Percentiles rank a stretch among this genome's conserved stretches.
These are phyloP conservation scores for Porites lobata DNA, from an alignment of 92 coral and sea anemone genomes.

Conservation along the genomic window DNA sequence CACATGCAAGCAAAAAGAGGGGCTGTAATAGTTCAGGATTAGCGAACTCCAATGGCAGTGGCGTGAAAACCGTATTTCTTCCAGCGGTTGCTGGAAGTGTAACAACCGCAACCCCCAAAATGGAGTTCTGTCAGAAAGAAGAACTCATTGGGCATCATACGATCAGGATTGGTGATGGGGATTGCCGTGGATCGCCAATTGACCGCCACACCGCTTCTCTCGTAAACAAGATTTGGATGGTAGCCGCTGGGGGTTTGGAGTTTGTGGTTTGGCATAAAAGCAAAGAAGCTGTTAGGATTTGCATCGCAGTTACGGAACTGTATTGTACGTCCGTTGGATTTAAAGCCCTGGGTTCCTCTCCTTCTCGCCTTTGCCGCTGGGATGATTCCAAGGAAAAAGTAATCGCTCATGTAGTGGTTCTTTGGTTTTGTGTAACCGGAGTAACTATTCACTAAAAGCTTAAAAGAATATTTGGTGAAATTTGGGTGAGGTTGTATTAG, in stretches of 20 bases:
- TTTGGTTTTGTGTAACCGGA: slow-evolving; percentile 65
- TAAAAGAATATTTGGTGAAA: background rate
- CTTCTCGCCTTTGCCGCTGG: slow-evolving; percentile 27
- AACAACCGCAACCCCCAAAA: slow-evolving; percentile 83
- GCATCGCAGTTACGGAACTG: slow-evolving; percentile 60
- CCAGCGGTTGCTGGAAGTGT: slow-evolving; percentile 87
- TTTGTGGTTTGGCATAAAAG: slow-evolving; percentile 69
- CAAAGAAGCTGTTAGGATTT: slow-evolving; percentile 4
- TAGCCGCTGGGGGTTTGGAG: slow-evolving; percentile 7
- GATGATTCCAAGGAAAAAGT: slow-evolving; percentile 60
- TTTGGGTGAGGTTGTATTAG: slow-evolving; percentile 30
- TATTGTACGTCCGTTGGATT: slow-evolving; percentile 52
- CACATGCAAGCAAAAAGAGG: too few relatives aligned
- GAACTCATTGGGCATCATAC: slow-evolving; percentile 64
- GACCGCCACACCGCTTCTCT: slow-evolving; percentile 42
- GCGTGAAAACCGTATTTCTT: slow-evolving; percentile 40
- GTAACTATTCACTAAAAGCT: slow-evolving; percentile 46
- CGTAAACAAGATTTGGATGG: slow-evolving; percentile 46
- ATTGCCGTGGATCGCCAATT: slow-evolving; percentile 64
- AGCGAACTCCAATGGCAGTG: slow-evolving; percentile 80
- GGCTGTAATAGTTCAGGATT: background rate
- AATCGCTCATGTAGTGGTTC: slow-evolving; percentile 44
- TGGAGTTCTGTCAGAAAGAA: slow-evolving; percentile 82
- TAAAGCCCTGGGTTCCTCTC: slow-evolving; percentile 50
- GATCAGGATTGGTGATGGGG: slow-evolving; percentile 61